phyloP scores from a whole-genome alignment of 2,797 vertebrate genomes.

The Melanotaenia nigrans region DNA sequence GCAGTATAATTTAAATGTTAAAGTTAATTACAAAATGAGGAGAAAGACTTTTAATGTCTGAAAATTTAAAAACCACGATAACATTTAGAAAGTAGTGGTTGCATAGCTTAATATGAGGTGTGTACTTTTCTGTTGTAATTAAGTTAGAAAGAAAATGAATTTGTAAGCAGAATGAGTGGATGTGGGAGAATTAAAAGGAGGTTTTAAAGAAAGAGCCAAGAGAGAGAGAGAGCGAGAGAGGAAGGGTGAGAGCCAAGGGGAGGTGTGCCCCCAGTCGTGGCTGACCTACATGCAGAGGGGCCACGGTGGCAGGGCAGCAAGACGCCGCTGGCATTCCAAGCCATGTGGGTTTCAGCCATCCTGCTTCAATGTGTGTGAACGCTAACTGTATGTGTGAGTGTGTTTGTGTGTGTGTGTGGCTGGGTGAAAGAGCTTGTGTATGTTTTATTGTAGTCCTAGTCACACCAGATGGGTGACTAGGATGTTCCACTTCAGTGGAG shows the following conservation, averaged over 20 bases:
- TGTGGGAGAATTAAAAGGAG: constrained; percentile 5
- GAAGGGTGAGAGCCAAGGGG: constrained; percentile 16
- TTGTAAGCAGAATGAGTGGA: not conserved
- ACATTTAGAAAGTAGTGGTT: too few relatives aligned
- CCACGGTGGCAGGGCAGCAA: constrained; percentile 65
- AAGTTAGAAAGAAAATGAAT: not conserved
- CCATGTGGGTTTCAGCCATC: constrained; percentile 59
- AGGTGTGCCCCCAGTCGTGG: constrained; percentile 47
- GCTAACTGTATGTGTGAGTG: constrained; percentile 18
- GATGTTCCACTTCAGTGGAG: constrained; percentile 60
- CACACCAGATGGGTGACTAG: constrained; percentile 57
- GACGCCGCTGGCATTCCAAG: constrained; percentile 50
- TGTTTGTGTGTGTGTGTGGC: constrained; percentile 18
- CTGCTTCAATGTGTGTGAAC: constrained; percentile 39
- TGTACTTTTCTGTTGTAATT: too few relatives aligned
- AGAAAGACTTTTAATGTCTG: too few relatives aligned
- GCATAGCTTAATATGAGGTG: too few relatives aligned
- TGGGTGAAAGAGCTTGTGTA: constrained; percentile 21
- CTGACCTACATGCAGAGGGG: constrained; percentile 78
- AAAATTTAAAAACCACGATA: too few relatives aligned
- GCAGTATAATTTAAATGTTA: too few relatives aligned
- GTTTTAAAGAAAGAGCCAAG: not conserved
- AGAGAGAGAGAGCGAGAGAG: not conserved
- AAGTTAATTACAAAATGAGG: too few relatives aligned
- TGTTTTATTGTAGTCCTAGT: constrained; percentile 48